Evolutionary conservation across 2,113 vertebrate species (phyloP).

Genomic region (Brachypodius melanocephalos): DNA sequence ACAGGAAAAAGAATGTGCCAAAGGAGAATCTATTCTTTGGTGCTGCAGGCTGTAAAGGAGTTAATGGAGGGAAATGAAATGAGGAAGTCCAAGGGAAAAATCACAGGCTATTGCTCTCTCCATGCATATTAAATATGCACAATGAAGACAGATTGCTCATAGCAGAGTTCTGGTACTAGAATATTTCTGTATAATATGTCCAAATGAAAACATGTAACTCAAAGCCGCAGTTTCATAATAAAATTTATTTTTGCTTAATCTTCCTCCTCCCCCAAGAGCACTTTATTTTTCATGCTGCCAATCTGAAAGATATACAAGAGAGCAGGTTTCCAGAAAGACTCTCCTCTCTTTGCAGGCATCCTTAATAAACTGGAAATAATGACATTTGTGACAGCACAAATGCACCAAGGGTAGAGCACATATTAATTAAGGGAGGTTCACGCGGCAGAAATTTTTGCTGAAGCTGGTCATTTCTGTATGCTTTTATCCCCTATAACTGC

Average conservation of each 20-base stretch:
- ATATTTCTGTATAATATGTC: background rate
- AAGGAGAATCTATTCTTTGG: background rate
- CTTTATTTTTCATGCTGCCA: background rate
- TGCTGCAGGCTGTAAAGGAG: background rate
- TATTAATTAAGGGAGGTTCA: conserved; percentile 14
- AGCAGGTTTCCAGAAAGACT: background rate
- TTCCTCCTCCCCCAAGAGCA: background rate
- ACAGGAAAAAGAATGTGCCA: background rate
- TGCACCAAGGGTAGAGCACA: background rate
- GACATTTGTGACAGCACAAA: background rate
- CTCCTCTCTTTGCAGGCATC: background rate
- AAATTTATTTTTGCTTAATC: background rate
- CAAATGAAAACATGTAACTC: background rate
- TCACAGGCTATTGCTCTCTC: background rate
- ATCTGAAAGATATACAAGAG: background rate
- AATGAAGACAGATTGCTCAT: conserved; percentile 2
- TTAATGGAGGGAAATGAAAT: background rate
- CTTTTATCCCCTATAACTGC: conserved; percentile 49
- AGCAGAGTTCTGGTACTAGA: background rate
- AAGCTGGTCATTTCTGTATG: conserved; percentile 10
- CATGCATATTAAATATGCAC: background rate
- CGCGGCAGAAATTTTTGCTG: conserved; percentile 10
- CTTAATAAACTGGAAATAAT: conserved; percentile 29
- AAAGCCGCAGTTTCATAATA: background rate
- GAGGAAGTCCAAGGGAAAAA: background rate